phyloP scores from a whole-genome alignment of 2,113 vertebrate species.

The Aegypius monachus region DNA sequence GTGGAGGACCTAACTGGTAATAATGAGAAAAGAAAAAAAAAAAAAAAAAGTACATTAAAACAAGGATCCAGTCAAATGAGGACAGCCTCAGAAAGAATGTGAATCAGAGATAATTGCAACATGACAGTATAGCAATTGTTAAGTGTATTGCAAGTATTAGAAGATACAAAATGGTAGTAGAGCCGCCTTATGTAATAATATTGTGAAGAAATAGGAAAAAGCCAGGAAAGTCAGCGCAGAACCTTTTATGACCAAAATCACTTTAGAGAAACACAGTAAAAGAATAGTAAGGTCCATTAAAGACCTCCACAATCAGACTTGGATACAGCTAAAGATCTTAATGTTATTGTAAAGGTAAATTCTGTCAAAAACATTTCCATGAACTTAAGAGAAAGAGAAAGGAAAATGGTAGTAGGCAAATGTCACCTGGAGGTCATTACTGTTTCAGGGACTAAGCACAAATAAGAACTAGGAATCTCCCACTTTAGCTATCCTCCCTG shows the following conservation, averaged over 20 bases:
- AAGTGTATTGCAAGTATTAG: not conserved
- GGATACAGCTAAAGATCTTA: not conserved
- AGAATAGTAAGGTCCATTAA: not conserved
- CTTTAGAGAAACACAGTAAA: not conserved
- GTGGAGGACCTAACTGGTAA: not conserved
- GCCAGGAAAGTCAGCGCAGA: not conserved
- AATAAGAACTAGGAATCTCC: not conserved
- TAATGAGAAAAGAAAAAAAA: not conserved
- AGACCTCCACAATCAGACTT: not conserved
- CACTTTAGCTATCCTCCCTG: not conserved
- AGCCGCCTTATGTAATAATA: not conserved
- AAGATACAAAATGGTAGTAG: not conserved
- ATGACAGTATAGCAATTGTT: not conserved
- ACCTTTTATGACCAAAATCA: not conserved
- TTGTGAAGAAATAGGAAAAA: not conserved
- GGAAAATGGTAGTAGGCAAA: not conserved
- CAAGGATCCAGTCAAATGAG: not conserved
- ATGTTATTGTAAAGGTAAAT: not conserved
- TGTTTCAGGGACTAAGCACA: not conserved
- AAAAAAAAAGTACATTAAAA: not conserved
- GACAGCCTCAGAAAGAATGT: not conserved
- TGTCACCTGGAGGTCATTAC: not conserved
- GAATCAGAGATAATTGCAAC: not conserved
- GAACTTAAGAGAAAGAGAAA: not conserved
- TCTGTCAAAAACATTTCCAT: not conserved